Evolutionary conservation across 2,113 vertebrate genomes (phyloP).

Genomic region (Anseranas semipalmata): DNA sequence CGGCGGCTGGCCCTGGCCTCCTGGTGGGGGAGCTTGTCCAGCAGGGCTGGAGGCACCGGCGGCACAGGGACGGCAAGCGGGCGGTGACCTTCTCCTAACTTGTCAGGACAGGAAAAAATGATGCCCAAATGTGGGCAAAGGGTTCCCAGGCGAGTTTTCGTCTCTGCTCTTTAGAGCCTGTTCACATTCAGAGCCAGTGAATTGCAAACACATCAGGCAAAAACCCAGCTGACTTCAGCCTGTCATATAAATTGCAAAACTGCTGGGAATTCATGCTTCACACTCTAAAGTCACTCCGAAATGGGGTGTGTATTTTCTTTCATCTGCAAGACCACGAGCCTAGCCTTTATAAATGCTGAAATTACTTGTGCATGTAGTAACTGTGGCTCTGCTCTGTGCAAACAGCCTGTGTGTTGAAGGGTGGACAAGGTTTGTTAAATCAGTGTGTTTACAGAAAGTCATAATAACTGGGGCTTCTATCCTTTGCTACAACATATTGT

Average conservation of each 20-base stretch:
- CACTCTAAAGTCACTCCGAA: fast-evolving
- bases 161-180: background rate
- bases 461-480: background rate
- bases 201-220: background rate
- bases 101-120: background rate
- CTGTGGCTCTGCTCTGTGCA: background rate
- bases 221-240: background rate
- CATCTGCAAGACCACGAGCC: background rate
- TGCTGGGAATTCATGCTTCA: background rate
- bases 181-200: background rate
- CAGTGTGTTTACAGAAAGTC: background rate
- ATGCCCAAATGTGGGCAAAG: background rate
- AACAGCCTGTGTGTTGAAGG: background rate
- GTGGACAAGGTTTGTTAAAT: background rate
- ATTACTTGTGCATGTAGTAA: background rate
- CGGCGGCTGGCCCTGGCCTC: too few relatives aligned
- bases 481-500: background rate
- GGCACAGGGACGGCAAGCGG: too few relatives aligned
- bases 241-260: fast-evolving
- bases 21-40: too few relatives aligned
- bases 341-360: fast-evolving
- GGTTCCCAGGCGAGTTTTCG: background rate
- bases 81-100: background rate
- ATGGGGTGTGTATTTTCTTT: fast-evolving
- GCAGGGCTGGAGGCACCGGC: too few relatives aligned